Evolutionary conservation across 2,888 invertebrate species (phyloP), one percentile per base, ranked within the genome.

Genomic region (Cryptocephalus moraei): DNA sequence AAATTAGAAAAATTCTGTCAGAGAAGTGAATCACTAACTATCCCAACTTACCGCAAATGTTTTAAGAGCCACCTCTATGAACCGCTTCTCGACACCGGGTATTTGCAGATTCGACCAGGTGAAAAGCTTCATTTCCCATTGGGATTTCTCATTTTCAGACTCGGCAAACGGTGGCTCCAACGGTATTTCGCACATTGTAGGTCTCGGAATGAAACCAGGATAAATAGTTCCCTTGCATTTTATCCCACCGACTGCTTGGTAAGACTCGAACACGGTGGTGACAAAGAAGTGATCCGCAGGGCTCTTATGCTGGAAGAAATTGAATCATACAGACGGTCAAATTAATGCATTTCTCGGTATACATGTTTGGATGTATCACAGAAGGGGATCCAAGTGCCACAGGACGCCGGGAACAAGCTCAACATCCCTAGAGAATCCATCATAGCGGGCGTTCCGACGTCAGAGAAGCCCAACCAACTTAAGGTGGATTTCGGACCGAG

Each of bases 21-120:
- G n/a, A n/a, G n/a, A n/a, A n/a, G n/a, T n/a, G n/a, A n/a, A n/a
- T n/a, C n/a, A n/a, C n/a, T n/a, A n/a, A n/a, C n/a, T n/a, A n/a
- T n/a, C n/a, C n/a, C n/a, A n/a, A n/a, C 81, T 78, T 70, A 94
- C 88, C 41, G 91, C 91, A 73, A 95, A 94, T 41, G 93, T 70
- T 70, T 91, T 91, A 56, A 95, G 79, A n/a, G 92, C 80, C 6
- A 85, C 80, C 65, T 91, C 87, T 53, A 84, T 80, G 1, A 82
- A 76, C 13, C 76, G 70, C 66, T 82, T 84, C n/a, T 82, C 79
- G 10, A 81, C 76, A 32, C 81, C 80, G 3, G 80, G 77, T 1
- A 78, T 69, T 1, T 76, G 72, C 58, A 82, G 75, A 55, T 77
- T 77, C 32, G 81, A 78, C 70, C 81, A 77, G 3, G 82, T 77